Conservation (phyloP, 2,888 invertebrate species). For the Eristalinus aeneus region DNA sequence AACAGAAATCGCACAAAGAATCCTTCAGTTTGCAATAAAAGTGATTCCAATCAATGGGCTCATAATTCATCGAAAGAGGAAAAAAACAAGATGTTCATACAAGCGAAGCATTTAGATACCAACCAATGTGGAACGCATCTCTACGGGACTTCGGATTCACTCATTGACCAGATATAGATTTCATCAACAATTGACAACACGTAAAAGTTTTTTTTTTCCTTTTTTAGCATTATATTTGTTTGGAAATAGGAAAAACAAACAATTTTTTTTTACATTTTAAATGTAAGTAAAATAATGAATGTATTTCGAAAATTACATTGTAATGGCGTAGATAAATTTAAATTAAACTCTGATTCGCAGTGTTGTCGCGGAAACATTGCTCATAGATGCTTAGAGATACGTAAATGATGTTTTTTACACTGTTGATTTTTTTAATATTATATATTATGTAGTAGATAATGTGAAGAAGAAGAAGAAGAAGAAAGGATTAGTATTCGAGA, state of each 20-base stretch:
- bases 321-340: slow-evolving; percentile 52
- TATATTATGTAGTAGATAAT: slow-evolving; percentile 21
- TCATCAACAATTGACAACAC: slow-evolving; percentile 41
- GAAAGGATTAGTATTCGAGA: slow-evolving; percentile 18
- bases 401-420: slow-evolving; percentile 37
- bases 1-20: slow-evolving; percentile 36
- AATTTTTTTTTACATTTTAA: slow-evolving; percentile 57
- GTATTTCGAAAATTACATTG: slow-evolving; percentile 40
- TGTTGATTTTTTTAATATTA: slow-evolving; percentile 57
- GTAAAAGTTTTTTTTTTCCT: neutral
- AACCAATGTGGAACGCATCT: slow-evolving; percentile 8
- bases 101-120: slow-evolving; percentile 26
- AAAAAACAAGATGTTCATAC: neutral
- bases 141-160: slow-evolving; percentile 3
- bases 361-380: slow-evolving; percentile 50
- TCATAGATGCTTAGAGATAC: slow-evolving; percentile 35
- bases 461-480: slow-evolving; percentile 18
- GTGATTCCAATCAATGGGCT: neutral
- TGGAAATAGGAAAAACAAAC: slow-evolving; percentile 48
- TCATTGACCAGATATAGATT: slow-evolving; percentile 5
- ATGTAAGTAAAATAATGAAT: slow-evolving; percentile 59
- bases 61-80: neutral
- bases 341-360: slow-evolving; percentile 45
- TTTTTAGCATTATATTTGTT: neutral
- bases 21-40: slow-evolving; percentile 4